Evolutionary conservation across 1,140 invertebrate species (phyloP).

Genomic region (Nilaparvata lugens): DNA sequence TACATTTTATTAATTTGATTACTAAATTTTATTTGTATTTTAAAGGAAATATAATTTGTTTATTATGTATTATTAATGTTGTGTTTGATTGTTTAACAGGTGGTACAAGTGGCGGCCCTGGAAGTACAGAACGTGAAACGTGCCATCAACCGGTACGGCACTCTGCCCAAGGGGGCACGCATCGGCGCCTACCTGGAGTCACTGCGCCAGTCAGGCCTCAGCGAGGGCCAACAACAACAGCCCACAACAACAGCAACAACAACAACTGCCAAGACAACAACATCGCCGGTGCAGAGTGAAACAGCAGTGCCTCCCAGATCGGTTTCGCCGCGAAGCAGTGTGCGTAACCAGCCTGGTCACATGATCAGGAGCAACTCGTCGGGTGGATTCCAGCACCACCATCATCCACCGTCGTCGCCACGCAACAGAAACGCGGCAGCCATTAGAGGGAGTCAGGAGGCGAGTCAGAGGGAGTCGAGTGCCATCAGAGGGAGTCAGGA

Average conservation of each 20-base stretch:
- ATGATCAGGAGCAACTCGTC: conserved; percentile 80
- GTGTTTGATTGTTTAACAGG: conserved; percentile 35
- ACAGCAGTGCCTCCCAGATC: conserved; percentile 35
- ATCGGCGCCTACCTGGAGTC: conserved; percentile 95
- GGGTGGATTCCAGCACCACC: conserved; percentile 52
- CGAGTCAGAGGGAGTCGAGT: conserved; percentile 43
- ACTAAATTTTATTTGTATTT: too few species aligned
- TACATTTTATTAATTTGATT: too few species aligned
- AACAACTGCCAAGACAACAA: background rate
- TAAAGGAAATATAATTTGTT: background rate
- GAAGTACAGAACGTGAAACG: conserved; percentile 95
- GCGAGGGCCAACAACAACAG: conserved; percentile 16
- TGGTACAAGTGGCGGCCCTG: conserved; percentile 71
- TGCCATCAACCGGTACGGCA: conserved; percentile 94
- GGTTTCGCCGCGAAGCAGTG: conserved; percentile 45
- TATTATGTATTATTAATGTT: background rate
- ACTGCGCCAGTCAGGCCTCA: conserved; percentile 64
- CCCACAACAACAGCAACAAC: conserved; percentile 17
- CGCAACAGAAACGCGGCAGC: conserved; percentile 28
- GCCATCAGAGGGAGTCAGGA: too few species aligned
- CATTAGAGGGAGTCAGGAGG: conserved; percentile 21
- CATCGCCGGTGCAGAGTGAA: background rate
- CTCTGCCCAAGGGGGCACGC: conserved; percentile 86
- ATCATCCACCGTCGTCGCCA: conserved; percentile 47
- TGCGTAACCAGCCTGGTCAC: conserved; percentile 52